These are phyloP conservation scores for Drosophila limbata DNA, from an alignment of 2,888 invertebrate species.

Conservation along the genomic window DNA sequence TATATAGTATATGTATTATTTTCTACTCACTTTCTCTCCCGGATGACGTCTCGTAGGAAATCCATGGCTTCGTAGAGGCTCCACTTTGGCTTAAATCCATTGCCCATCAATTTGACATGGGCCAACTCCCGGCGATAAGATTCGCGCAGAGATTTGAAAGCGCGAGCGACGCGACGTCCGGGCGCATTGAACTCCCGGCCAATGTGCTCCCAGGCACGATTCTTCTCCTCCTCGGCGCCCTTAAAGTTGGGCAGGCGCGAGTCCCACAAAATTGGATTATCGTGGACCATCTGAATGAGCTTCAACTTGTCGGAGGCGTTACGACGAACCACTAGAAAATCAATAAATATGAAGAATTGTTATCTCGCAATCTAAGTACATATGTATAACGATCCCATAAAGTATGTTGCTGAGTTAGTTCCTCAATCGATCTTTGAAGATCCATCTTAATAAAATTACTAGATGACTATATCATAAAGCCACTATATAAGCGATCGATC, in stretches of 20 bases:
- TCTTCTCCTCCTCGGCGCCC: slow-evolving; percentile 84
- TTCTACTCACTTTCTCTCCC: slow-evolving; percentile 84
- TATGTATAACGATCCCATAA: background rate
- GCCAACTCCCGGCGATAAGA: slow-evolving; percentile 84
- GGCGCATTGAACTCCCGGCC: slow-evolving; percentile 84
- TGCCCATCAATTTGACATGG: slow-evolving; percentile 84
- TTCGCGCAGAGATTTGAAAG: slow-evolving; percentile 83
- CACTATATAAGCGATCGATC: background rate
- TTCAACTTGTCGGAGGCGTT: slow-evolving; percentile 84
- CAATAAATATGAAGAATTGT: background rate
- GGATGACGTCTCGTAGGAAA: slow-evolving; percentile 83
- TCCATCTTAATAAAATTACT: too few species aligned
- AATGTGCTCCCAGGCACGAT: slow-evolving; percentile 84
- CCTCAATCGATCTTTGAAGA: too few species aligned
- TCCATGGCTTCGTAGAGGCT: slow-evolving; percentile 84
- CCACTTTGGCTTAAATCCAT: slow-evolving; percentile 84
- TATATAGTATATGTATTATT: background rate
- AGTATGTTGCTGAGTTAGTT: background rate
- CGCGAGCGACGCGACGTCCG: slow-evolving; percentile 83
- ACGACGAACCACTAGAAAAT: slow-evolving; percentile 82
- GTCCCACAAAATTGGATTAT: slow-evolving; percentile 84
- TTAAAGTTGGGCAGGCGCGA: slow-evolving; percentile 84
- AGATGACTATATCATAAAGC: background rate
- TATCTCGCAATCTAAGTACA: background rate
- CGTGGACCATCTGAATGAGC: slow-evolving; percentile 84